Evolutionary conservation across 1,140 invertebrate species (phyloP), one percentile per base, ranked within the genome.

Genomic region (Lucilia sericata): DNA sequence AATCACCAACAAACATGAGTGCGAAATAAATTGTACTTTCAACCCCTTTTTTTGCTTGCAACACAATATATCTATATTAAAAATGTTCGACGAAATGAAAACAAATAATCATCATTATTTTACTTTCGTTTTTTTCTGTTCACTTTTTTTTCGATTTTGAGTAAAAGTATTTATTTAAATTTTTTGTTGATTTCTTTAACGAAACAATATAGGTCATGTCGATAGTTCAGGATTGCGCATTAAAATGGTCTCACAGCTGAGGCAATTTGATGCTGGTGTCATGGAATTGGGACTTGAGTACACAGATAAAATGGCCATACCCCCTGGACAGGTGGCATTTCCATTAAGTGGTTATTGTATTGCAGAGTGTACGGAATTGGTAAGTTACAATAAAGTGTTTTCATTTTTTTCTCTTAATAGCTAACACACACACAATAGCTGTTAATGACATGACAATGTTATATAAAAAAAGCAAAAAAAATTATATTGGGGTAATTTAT

Each of bases 211-310:
- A 96, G 96, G 95, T 88, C 93, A 94, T 85, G 92, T 98, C 9
- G 98, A 99, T 91, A 97, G 94, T 86, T 99, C 98, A 0, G 98
- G 98, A 1, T 95, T 99, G 65, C 92, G 94, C 84, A 94, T 99
- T 84, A 93, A 95, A 86, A 88, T 96, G n/a, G 95, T 95, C 0
- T 91, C 93, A 85, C 94, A 92, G 30, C 91, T 98, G 14, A 92
- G 98, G 74, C 92, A 94, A 84, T 95, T 96, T 90, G 98, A 99
- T 88, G 98, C 98, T 0, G 98, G 96, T 2, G 96, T 99, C 0
- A 97, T 99, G 92, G 99, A 99, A 92, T 91, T 99, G 2, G 99
- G 99, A 0, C 91, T 99, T 7, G 97, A 99, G 88, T 99, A 99
- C 88, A 98, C 96, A 0, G 97, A 99, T 89, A 99, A 99, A 92